Conservation (phyloP, 2,888 invertebrate species). For the Clepsis dumicolana region DNA sequence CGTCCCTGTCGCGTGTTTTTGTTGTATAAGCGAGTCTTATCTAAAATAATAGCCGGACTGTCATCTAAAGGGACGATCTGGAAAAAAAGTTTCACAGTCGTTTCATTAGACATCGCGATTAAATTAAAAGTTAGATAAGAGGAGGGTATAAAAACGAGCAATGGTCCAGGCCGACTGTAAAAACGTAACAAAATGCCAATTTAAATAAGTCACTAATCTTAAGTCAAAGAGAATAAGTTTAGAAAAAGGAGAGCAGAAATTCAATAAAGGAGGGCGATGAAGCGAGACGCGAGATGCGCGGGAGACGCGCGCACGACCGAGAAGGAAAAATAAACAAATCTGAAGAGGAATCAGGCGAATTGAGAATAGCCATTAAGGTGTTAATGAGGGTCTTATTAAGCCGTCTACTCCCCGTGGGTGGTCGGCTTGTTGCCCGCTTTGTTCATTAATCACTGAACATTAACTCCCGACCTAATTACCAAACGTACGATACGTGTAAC, state of each 20-base stretch:
- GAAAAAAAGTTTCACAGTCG: conserved; percentile 47
- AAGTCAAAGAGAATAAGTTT: conserved; percentile 84
- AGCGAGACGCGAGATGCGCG: conserved; percentile 63
- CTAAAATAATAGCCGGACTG: conserved; percentile 30
- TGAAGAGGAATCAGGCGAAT: conserved; percentile 82
- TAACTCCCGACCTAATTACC: conserved; percentile 76
- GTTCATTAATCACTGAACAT: conserved; percentile 81
- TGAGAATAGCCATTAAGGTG: conserved; percentile 85
- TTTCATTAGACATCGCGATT: conserved; percentile 66
- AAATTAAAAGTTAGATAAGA: conserved; percentile 77
- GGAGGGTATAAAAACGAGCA: conserved; percentile 55
- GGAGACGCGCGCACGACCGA: conserved; percentile 58
- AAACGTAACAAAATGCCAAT: conserved; percentile 83
- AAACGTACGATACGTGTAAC: conserved; percentile 54
- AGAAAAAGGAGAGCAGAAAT: conserved; percentile 79
- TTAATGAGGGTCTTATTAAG: conserved; percentile 86
- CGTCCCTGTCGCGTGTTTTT: conserved; percentile 3
- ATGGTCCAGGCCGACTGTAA: conserved; percentile 65
- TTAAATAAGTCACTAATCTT: conserved; percentile 85
- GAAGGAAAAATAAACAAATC: conserved; percentile 79
- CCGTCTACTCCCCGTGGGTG: conserved; percentile 84
- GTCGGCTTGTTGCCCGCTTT: conserved; percentile 76
- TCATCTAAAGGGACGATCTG: conserved; percentile 48
- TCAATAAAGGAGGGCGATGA: conserved; percentile 77
- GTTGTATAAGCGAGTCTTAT: conserved; percentile 13